Evolutionary conservation across 1,140 invertebrate genomes (phyloP).

Genomic region (Varroa destructor): DNA sequence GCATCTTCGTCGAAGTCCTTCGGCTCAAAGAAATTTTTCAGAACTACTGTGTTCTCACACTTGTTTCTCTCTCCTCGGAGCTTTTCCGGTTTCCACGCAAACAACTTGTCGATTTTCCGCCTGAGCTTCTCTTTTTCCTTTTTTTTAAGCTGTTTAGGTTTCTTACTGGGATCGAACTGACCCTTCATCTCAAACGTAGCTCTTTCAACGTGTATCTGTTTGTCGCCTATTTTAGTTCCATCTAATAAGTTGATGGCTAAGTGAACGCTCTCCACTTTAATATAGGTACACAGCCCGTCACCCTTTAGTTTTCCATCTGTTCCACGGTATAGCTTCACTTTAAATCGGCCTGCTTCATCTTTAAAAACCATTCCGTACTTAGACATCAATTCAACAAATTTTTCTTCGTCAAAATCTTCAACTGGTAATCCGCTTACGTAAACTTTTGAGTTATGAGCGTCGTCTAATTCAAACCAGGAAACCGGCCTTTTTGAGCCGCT

Average conservation of each 20-base stretch:
- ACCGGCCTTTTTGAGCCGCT: slow-evolving; percentile 33
- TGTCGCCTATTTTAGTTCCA: slow-evolving; percentile 56
- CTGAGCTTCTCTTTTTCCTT: slow-evolving; percentile 79
- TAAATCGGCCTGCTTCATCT: slow-evolving; percentile 69
- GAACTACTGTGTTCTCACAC: slow-evolving; percentile 75
- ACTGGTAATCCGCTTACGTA: slow-evolving; percentile 85
- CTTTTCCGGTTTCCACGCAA: slow-evolving; percentile 92
- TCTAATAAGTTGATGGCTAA: slow-evolving; percentile 83
- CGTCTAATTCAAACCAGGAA: slow-evolving; percentile 85
- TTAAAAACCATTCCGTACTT: slow-evolving; percentile 92
- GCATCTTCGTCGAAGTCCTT: slow-evolving; percentile 78
- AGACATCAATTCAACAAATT: slow-evolving; percentile 76
- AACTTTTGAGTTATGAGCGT: slow-evolving; percentile 86
- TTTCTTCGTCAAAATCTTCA: slow-evolving; percentile 69
- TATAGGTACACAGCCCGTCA: slow-evolving; percentile 90
- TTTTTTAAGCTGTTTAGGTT: slow-evolving; percentile 73
- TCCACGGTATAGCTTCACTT: slow-evolving; percentile 86
- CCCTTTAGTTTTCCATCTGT: slow-evolving; percentile 71
- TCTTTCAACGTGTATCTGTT: slow-evolving; percentile 70
- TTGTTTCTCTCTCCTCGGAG: slow-evolving; percentile 64
- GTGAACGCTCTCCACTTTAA: slow-evolving; percentile 89
- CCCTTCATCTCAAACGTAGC: slow-evolving; percentile 93
- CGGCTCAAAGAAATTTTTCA: slow-evolving; percentile 86
- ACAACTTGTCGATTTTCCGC: slow-evolving; percentile 85
- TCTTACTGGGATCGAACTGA: slow-evolving; percentile 77